phyloP scores from a whole-genome alignment of 2,888 invertebrate species.

The Ectemnius continuus region DNA sequence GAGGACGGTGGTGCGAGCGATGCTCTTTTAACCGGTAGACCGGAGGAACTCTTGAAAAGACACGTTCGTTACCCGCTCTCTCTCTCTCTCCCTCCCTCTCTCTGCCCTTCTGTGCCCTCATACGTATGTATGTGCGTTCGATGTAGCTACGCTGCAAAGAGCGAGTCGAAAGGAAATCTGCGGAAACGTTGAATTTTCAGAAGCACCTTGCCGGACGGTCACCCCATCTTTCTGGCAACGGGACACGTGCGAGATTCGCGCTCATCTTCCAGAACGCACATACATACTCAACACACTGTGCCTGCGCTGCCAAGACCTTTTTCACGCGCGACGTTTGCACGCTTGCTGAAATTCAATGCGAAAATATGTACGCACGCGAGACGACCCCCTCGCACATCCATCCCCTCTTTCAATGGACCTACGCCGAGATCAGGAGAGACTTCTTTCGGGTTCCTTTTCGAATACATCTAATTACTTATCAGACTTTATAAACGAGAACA shows the following conservation, averaged over 20 bases:
- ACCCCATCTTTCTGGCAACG: slow-evolving; percentile 6
- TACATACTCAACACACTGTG: neutral
- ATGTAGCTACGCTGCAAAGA: neutral
- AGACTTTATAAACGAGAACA: neutral
- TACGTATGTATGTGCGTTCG: too few species aligned
- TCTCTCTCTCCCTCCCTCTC: slow-evolving; percentile 2
- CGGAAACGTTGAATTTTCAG: slow-evolving; percentile 44
- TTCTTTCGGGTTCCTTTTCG: neutral
- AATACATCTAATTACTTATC: neutral
- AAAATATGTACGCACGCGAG: slow-evolving; percentile 47
- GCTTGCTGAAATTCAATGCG: slow-evolving; percentile 65
- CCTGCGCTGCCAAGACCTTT: slow-evolving; percentile 35
- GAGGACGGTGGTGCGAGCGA: slow-evolving; percentile 2
- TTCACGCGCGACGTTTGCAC: slow-evolving; percentile 51
- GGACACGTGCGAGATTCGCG: neutral
- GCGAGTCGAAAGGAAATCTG: slow-evolving; percentile 30
- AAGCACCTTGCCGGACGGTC: slow-evolving; percentile 8
- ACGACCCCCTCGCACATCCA: slow-evolving; percentile 35
- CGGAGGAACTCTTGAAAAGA: slow-evolving; percentile 7
- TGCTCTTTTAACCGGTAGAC: neutral
- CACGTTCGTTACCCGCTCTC: slow-evolving; percentile 23
- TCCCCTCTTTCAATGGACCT: slow-evolving; percentile 3
- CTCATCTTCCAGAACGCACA: neutral
- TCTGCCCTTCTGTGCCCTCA: neutral
- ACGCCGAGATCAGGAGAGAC: too few species aligned